Base-by-base conservation (phyloP, 2,797 vertebrate species). In the Molossus alvarezi region DNA sequence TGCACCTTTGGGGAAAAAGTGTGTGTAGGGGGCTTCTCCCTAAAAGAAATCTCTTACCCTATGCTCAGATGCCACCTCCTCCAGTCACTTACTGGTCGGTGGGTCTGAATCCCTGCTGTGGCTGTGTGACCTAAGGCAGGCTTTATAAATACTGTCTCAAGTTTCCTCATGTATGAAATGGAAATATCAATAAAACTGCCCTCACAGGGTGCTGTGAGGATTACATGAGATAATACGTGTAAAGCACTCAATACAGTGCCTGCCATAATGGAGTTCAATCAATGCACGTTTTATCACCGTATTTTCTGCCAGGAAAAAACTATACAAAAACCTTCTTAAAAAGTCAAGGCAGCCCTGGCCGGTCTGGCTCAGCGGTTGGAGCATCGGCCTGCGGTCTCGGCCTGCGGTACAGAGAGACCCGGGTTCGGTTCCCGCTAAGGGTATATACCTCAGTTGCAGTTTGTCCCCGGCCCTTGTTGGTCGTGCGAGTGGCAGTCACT, bases 281-380 rank as follows among this genome's bases (percentile, higher is more conserved):
- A n/a, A 51, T 9, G 23, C 20, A 48, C 25, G 57, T 77, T 90
- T 86, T 58, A 58, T n/a, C 58, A 55, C 9, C 3, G 2, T 13
- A n/a, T 69, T 87, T 92, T 58, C 53, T 37, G n/a, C 57, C 60
- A 94, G 12, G 60, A 76, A 76, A 48, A 69, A 76, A 88, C 12
- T 14, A 58, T 11, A 80, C 6, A 81, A 55, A 90, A 62, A 64
- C 84, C 53, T 62, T 75, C 85, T 45, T 73, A 79, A 67, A 65
- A 93, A 67, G 60, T 88, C 79, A 84, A 71, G 10, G n/a, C n/a
- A n/a, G n/a, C n/a, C n/a, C n/a, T n/a, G n/a, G n/a, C n/a, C n/a
- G n/a, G 27, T 33, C 29, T n/a, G 17, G 51, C 51, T 55, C 17
- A 11, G 9, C n/a, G 64, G 29, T 15, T n/a, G n/a, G 29, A 65